Percentiles rank a stretch among this genome's conserved stretches.
Conservation (phyloP, 2,113 vertebrate species). For the Strix uralensis region DNA sequence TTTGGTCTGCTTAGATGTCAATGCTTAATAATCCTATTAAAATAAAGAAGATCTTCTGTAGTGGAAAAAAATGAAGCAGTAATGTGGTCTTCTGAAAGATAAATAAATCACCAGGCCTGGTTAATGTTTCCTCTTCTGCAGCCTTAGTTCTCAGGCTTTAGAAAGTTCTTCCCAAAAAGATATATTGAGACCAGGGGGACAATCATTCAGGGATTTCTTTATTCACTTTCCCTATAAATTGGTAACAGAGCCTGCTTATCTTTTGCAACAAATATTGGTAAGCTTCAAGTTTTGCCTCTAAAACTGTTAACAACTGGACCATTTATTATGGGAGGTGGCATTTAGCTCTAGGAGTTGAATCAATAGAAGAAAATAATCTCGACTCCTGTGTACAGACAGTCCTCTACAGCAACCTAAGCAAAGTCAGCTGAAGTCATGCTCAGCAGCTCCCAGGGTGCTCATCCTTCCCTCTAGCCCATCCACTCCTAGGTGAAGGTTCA, state of each 20-base stretch:
- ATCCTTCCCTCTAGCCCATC: background rate
- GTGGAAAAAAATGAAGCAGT: background rate
- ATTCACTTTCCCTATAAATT: background rate
- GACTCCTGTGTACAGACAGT: background rate
- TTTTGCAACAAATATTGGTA: background rate
- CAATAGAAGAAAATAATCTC: background rate
- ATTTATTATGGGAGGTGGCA: background rate
- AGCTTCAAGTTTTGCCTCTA: background rate
- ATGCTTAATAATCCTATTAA: conserved; percentile 23
- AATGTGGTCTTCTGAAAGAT: background rate
- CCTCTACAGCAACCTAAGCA: background rate
- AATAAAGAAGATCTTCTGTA: background rate
- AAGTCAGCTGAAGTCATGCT: background rate
- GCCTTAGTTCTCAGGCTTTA: background rate
- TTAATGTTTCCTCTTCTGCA: background rate
- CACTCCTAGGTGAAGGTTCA: background rate
- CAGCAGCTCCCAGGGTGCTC: background rate
- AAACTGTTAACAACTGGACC: background rate
- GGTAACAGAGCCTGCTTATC: background rate
- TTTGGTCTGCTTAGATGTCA: background rate
- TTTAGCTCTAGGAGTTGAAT: background rate
- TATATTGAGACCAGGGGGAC: background rate
- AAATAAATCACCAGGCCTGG: background rate
- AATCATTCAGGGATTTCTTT: background rate
- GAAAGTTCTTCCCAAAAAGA: background rate